A percentile compares a stretch with the other conserved stretches of the same genome.
These are phyloP conservation scores for Phalloptychus januarius DNA, from an alignment of 2,797 vertebrate species.

Conservation along the genomic window DNA sequence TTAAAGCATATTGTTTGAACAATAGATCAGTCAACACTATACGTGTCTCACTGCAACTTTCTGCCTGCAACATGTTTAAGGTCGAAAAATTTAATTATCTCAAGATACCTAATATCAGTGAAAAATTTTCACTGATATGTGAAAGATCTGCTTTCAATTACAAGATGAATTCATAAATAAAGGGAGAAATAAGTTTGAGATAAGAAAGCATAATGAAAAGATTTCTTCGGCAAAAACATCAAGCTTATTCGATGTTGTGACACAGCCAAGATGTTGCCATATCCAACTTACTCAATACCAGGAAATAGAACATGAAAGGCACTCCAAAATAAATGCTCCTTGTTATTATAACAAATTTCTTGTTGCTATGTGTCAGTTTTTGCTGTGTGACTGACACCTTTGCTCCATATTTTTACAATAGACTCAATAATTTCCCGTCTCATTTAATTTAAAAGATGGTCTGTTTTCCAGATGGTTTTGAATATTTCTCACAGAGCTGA, in stretches of 20 bases:
- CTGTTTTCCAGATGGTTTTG: conserved; percentile 1
- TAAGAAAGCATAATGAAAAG: neutral
- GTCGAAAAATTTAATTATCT: too few relatives aligned
- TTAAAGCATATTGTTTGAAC: neutral
- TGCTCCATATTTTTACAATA: neutral
- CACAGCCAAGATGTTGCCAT: neutral
- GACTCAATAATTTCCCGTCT: neutral
- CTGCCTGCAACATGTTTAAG: neutral
- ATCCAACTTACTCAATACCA: neutral
- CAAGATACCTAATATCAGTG: neutral
- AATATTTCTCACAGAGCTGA: neutral
- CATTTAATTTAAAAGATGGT: neutral
- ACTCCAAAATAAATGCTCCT: neutral
- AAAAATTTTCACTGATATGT: neutral
- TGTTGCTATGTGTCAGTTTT: neutral
- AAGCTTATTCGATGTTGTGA: neutral
- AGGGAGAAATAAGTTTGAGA: neutral
- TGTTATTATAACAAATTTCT: neutral
- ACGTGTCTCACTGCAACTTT: neutral
- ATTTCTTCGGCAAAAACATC: neutral
- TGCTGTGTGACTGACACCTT: neutral
- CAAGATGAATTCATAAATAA: neutral
- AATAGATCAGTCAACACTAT: neutral
- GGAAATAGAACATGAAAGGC: neutral
- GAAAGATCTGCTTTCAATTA: neutral